Evolutionary conservation across 1,140 invertebrate genomes (phyloP).

Genomic region (Dendroctonus ponderosae): DNA sequence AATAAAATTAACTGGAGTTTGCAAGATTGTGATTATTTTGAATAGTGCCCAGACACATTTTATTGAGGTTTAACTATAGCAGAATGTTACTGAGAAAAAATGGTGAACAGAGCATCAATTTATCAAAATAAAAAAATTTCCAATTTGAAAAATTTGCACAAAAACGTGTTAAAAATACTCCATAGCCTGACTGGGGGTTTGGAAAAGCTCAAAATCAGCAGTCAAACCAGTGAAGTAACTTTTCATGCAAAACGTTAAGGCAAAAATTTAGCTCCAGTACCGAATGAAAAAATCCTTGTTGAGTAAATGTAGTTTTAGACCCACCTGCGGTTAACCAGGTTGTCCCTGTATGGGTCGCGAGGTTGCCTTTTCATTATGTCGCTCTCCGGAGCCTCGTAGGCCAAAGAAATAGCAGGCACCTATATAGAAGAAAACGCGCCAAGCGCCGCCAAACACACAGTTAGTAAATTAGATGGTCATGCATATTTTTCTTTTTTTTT

Average conservation of each 20-base stretch:
- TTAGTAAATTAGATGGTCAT: conserved; percentile 51
- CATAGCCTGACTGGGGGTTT: no score
- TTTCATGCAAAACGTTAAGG: no score
- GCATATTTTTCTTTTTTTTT: conserved; percentile 35
- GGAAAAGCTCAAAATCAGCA: no score
- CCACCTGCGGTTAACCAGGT: conserved; percentile 92
- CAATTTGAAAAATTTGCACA: no score
- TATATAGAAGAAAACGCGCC: conserved; percentile 53
- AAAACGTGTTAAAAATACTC: no score
- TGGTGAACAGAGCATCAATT: no score
- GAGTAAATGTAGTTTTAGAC: conserved; percentile 38
- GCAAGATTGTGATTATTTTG: background rate
- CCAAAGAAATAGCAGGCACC: conserved; percentile 95
- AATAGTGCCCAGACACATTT: no score
- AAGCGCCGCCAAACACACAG: conserved; percentile 51
- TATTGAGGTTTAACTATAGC: no score
- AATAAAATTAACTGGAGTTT: background rate
- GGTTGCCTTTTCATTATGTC: conserved; percentile 97
- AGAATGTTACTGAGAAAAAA: no score
- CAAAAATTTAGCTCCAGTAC: no score
- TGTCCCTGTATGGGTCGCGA: conserved; percentile 89
- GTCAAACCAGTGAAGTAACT: no score
- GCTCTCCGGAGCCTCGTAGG: conserved; percentile 93
- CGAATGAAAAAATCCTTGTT: background rate
- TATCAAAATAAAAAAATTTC: no score